These are phyloP conservation scores for Rattus rattus DNA, from an alignment of 2,113 vertebrate genomes.

Conservation along the genomic window DNA sequence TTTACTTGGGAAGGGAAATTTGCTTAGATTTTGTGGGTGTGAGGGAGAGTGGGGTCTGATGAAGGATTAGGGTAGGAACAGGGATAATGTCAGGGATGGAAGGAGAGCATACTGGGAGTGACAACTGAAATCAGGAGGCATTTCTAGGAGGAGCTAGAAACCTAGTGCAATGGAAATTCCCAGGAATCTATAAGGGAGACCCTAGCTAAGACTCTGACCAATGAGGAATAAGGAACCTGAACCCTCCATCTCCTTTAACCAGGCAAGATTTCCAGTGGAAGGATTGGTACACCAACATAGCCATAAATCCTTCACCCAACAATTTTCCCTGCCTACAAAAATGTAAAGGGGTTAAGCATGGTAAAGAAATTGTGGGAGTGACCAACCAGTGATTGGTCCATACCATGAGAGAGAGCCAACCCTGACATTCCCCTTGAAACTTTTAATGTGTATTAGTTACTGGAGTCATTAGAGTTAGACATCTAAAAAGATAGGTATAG, in stretches of 20 bases:
- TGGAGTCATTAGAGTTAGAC: background rate
- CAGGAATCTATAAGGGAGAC: background rate
- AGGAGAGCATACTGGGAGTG: background rate
- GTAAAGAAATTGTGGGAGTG: no score
- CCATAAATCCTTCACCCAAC: background rate
- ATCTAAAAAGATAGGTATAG: background rate
- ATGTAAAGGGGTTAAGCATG: no score
- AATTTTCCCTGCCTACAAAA: no score
- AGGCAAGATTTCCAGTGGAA: background rate
- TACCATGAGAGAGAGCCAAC: no score
- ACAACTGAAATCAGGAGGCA: background rate
- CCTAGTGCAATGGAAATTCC: background rate
- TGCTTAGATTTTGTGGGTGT: background rate
- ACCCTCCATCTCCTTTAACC: background rate
- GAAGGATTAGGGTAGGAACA: no score
- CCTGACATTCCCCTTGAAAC: background rate
- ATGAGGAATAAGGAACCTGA: background rate
- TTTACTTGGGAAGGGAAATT: background rate
- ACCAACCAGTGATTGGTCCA: no score
- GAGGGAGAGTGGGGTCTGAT: background rate
- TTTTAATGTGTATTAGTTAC: background rate
- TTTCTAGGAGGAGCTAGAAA: no score
- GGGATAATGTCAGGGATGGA: background rate
- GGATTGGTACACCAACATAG: background rate
- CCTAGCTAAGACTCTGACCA: background rate